Conservation (phyloP, 2,888 invertebrate species). For the Melanotus villosus region DNA sequence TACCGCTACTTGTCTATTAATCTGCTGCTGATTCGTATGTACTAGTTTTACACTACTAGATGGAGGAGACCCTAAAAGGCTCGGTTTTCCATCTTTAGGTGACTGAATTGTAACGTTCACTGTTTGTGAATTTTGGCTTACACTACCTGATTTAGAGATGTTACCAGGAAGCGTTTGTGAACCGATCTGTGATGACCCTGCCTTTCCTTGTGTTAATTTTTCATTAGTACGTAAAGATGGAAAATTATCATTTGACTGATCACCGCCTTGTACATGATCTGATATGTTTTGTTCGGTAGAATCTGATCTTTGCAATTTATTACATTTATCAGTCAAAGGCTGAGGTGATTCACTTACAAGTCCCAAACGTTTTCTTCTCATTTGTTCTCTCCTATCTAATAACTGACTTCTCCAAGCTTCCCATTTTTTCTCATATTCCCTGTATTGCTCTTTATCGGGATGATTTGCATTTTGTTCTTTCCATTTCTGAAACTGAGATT, state of each 20-base stretch:
- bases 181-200: neutral
- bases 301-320: neutral
- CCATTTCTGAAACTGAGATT: constrained; percentile 93
- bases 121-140: no score
- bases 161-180: neutral
- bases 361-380: constrained; percentile 77
- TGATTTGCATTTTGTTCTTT: constrained; percentile 92
- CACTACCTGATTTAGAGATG: neutral
- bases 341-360: constrained; percentile 51
- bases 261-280: neutral
- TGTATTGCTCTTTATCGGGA: constrained; percentile 89
- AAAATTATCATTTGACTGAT: no score
- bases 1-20: no score
- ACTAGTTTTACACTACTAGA: neutral
- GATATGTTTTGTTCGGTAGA: neutral
- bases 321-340: constrained; percentile 23
- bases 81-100: neutral
- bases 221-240: no score
- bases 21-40: neutral
- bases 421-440: constrained; percentile 91
- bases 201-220: neutral
- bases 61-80: neutral
- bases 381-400: constrained; percentile 84
- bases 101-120: no score
- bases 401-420: constrained; percentile 86